Conservation (phyloP, 1,140 invertebrate genomes). For the Phymorhynchus buccinoides region DNA sequence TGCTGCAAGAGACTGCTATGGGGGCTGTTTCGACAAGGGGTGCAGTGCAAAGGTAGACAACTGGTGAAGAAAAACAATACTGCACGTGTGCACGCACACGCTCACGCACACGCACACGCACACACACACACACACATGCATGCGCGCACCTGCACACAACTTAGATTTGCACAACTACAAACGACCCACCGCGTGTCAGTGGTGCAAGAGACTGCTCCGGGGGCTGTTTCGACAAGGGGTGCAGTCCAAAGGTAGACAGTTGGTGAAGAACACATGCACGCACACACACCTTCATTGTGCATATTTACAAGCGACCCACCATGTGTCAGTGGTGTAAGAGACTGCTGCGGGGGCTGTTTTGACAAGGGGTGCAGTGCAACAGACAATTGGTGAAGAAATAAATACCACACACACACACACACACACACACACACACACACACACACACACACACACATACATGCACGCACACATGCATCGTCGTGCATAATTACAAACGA, state of each 20-base stretch:
- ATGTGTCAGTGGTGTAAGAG: constrained; percentile 97
- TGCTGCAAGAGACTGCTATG: constrained; percentile 95
- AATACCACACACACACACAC: constrained; percentile 52
- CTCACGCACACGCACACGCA: too few relatives aligned
- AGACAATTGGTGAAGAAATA: too few relatives aligned
- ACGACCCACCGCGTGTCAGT: constrained; percentile 94
- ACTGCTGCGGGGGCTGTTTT: constrained; percentile 93
- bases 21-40: constrained; percentile 95
- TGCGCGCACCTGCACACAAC: constrained; percentile 91
- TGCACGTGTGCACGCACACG: too few relatives aligned
- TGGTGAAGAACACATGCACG: too few relatives aligned
- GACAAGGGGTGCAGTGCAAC: constrained; percentile 97
- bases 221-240: constrained; percentile 97
- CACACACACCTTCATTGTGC: constrained; percentile 84
- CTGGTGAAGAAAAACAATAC: too few relatives aligned
- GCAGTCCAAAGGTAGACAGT: constrained; percentile 86
- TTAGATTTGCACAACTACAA: constrained; percentile 86
- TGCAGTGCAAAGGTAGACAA: constrained; percentile 92
- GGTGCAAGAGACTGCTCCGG: constrained; percentile 94
- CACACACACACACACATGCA: constrained; percentile 83
- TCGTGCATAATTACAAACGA: constrained; percentile 87
- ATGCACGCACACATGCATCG: constrained; percentile 82
- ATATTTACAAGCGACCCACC: constrained; percentile 94
- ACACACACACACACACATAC: too few relatives aligned
- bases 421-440: too few relatives aligned